Evolutionary conservation across 2,888 invertebrate genomes (phyloP), one percentile per base, ranked within the genome.

Genomic region (Helicoverpa assulta): DNA sequence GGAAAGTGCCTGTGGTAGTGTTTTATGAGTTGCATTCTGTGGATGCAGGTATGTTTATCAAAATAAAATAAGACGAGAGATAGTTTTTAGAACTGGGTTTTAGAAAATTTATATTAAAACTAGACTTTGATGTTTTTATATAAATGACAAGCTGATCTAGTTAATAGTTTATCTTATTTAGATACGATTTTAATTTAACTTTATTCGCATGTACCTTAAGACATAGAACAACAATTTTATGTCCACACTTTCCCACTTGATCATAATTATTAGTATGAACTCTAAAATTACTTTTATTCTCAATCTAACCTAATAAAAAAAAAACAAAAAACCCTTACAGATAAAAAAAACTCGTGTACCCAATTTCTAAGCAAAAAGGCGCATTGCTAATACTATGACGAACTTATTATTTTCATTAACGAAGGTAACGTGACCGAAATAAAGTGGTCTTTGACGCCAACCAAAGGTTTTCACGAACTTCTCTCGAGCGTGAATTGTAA

Each of bases 351-450:
- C 18, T 19, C 6, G 5, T 53, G 29, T 19, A 52, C 40, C 60
- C 16, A 26, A 18, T 77, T 73, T 73, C 76, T 67, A 40, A 56
- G 53, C 29, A 62, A 74, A 75, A 78, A 59, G 65, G 55, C 52
- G 40, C 76, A 75, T 64, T 61, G 56, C 53, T 86, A 86, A 85
- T 82, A 90, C 88, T 74, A 79, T 78, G 87, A 84, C 70, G 75
- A 76, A 88, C 88, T 90, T 91, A 92, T 93, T 93, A 93, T 93
- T 93, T 92, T 93, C 92, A 93, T 93, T 93, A 93, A 91, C 91
- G 89, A 88, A 85, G 83, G 67, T 60, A 85, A 86, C 93, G 93
- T 93, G 94, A 93, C 91, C 88, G 84, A 92, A 93, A 93, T 93
- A 92, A 91, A 92, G 86, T 90, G 88, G 82, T 84, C 87, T 90